Evolutionary conservation across 2,113 vertebrate genomes (phyloP), one percentile per base, ranked within the genome.

Genomic region (Panurus biarmicus): DNA sequence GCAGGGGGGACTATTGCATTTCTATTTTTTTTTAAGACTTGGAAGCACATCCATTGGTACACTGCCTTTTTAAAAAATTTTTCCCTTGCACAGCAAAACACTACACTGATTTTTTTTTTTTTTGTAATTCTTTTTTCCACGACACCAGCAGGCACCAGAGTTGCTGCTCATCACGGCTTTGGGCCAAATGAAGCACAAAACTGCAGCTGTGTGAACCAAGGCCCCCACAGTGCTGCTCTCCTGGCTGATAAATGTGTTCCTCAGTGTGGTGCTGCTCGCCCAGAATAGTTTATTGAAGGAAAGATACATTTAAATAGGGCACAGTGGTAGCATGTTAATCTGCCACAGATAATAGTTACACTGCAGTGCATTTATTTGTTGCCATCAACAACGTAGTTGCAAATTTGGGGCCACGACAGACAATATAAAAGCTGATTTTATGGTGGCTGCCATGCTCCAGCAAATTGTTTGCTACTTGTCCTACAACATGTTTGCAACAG

Each of bases 301-400:
- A 90, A 93, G 92, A 94, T 78, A 72, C 83, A 93, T 91, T 95
- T 94, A 94, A 95, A 94, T 85, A 87, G 95, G 90, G 85, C 94
- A 89, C 95, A 89, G 88, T 85, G 64, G 94, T 94, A 92, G 92
- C 89, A 92, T 89, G 93, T 95, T 94, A 96, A 96, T 96, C 93
- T 96, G 94, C 94, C 91, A 96, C 91, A 89, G 87, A 95, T 96
- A 95, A 96, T 93, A 89, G 94, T 94, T 97, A 95, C 90, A 74
- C 96, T 86, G 93, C 96, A 92, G 94, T 64, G 93, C 76, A 42
- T 95, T 97, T 95, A 97, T 95, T 95, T 95, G 83, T 93, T 87
- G 81, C 91, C 83, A 93, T 94, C 95, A 87, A 93, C 75, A 64
- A 66, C 1, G 13, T 91, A 62, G 70, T 82, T 94, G 94, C 94